phyloP scores from a whole-genome alignment of 2,797 vertebrate genomes.

The Lutjanus campechanus region DNA sequence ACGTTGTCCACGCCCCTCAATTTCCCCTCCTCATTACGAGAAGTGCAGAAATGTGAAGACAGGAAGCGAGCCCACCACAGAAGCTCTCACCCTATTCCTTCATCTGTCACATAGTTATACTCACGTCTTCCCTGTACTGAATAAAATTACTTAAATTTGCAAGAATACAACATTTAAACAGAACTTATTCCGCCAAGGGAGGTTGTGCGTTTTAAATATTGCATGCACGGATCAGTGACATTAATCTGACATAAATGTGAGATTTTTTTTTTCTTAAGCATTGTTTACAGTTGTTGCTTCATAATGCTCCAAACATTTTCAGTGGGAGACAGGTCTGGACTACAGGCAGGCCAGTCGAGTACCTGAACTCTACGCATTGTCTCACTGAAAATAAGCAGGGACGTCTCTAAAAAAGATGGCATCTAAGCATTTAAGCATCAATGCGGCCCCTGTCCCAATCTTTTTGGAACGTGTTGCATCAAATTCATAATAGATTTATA shows the following conservation, averaged over 20 bases:
- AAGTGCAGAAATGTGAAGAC: constrained; percentile 10
- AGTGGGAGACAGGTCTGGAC: too few relatives aligned
- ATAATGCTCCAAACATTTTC: too few relatives aligned
- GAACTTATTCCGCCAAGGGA: not conserved
- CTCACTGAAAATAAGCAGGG: too few relatives aligned
- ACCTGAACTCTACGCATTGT: too few relatives aligned
- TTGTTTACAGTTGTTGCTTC: not conserved
- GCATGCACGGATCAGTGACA: not conserved
- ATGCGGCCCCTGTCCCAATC: too few relatives aligned
- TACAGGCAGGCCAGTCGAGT: too few relatives aligned
- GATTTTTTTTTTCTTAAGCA: too few relatives aligned
- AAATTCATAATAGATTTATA: too few relatives aligned
- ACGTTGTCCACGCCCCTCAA: not conserved
- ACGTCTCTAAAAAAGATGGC: too few relatives aligned
- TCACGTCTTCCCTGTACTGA: not conserved
- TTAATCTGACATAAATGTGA: not conserved
- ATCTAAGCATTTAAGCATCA: too few relatives aligned
- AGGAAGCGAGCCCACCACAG: constrained; percentile 59
- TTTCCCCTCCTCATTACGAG: not conserved
- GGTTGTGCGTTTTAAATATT: not conserved
- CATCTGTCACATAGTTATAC: not conserved
- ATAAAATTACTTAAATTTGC: not conserved
- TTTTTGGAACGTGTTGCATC: too few relatives aligned
- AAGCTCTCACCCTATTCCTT: not conserved
- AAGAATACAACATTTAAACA: not conserved